phyloP scores from a whole-genome alignment of 2,113 vertebrate species.

The Tympanuchus pallidicinctus region DNA sequence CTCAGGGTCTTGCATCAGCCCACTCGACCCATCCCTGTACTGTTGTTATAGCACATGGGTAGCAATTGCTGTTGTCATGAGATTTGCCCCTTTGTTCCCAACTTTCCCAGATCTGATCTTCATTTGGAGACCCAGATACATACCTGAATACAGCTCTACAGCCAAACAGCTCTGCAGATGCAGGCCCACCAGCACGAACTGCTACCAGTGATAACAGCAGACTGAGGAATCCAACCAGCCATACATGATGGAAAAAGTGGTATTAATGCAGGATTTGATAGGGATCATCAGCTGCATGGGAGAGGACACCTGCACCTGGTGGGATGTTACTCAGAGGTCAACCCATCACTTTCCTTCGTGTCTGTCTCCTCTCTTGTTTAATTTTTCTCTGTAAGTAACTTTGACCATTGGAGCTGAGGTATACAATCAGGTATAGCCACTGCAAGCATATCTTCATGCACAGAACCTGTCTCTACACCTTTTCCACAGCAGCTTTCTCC shows the following conservation, averaged over 20 bases:
- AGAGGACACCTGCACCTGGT: not conserved
- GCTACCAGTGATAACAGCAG: not conserved
- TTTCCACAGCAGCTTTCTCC: not conserved
- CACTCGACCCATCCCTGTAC: no score
- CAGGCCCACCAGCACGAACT: not conserved
- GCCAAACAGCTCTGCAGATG: fast-evolving
- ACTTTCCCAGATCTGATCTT: not conserved
- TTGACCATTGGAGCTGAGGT: not conserved
- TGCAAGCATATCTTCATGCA: not conserved
- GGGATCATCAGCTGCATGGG: not conserved
- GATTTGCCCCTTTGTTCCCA: not conserved
- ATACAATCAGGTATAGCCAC: not conserved
- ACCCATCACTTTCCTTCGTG: not conserved
- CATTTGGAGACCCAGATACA: not conserved
- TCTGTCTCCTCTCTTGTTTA: fast-evolving
- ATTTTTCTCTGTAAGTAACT: not conserved
- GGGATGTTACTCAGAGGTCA: not conserved
- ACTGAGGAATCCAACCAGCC: not conserved
- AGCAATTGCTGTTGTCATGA: fast-evolving
- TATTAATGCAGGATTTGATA: not conserved
- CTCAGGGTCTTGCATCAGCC: fast-evolving
- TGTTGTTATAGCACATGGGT: fast-evolving
- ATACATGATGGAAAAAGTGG: not conserved
- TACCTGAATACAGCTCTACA: fast-evolving
- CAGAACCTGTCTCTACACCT: not conserved